Evolutionary conservation across 2,888 invertebrate species (phyloP), one percentile per base, ranked within the genome.

Genomic region (Mythimna loreyi): DNA sequence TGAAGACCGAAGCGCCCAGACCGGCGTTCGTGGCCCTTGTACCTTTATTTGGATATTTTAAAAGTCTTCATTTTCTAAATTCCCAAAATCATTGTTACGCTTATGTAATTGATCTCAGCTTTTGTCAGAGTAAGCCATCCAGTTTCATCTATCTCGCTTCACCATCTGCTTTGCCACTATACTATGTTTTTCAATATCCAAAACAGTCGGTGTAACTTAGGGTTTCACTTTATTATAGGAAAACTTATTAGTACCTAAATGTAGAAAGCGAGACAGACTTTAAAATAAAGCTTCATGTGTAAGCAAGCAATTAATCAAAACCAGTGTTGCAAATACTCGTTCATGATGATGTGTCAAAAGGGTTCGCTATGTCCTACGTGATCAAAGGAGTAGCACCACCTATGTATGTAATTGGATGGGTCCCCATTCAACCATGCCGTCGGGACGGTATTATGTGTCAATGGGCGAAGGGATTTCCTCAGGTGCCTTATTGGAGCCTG

Each of bases 351-450:
- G 66, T 81, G 72, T 79, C 71, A 80, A 81, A 80, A 72, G 70
- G 75, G 78, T 65, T 68, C 50, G 71, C 67, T 59, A 70, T 63
- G 58, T 67, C 33, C 67, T 70, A 75, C 72, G 77, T 81, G 85
- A 85, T 86, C 85, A 88, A 87, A 86, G 85, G 81, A 82, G 72
- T 77, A 67, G 56, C n/a, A 75, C 68, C 80, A 67, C 75, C 69
- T 65, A 70, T 72, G 66, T 83, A 80, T 72, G 66, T 83, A 80
- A 80, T 81, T 80, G 77, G 74, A 81, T 72, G 72, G 73, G 47
- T 59, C 55, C 64, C 69, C 65, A 65, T 79, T 79, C 75, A 64
- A 50, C 80, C 71, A 68, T 61, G 49, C 67, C 50, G 57, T 65
- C 45, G 57, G 69, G 40, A 49, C 50, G n/a, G 59, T 67, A 71